phyloP scores from a whole-genome alignment of 2,113 vertebrate genomes.

The Siniperca chuatsi region DNA sequence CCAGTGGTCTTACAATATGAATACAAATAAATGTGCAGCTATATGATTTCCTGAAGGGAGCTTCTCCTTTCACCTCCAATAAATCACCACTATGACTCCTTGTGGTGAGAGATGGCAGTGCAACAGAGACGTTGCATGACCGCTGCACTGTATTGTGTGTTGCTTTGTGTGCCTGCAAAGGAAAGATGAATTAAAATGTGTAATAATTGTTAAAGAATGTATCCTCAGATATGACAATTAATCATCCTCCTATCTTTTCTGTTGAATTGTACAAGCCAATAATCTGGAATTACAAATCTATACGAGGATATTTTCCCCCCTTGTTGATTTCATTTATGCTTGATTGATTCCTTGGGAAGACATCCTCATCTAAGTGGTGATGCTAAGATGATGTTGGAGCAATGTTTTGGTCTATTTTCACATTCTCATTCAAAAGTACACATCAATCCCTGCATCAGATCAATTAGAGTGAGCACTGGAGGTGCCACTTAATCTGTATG shows the following conservation, averaged over 20 bases:
- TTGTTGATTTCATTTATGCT: neutral
- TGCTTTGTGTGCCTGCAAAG: neutral
- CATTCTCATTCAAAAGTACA: slow-evolving; percentile 9
- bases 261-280: neutral
- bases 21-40: neutral
- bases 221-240: neutral
- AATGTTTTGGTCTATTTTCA: slow-evolving; percentile 13
- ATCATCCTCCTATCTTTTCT: neutral
- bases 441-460: slow-evolving; percentile 1
- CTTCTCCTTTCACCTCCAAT: neutral
- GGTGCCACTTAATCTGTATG: slow-evolving; percentile 33
- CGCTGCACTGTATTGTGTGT: neutral
- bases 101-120: slow-evolving; percentile 51
- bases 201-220: neutral
- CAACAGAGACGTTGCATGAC: neutral
- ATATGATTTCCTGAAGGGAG: neutral
- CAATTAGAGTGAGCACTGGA: slow-evolving; percentile 25
- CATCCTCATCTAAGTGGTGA: neutral
- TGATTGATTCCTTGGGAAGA: neutral
- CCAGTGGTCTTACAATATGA: neutral
- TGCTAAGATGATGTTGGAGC: neutral
- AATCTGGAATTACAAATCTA: neutral
- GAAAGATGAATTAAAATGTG: neutral
- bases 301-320: neutral
- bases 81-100: slow-evolving; percentile 51